These are phyloP conservation scores for Morpho deidamia DNA, from an alignment of 2,888 invertebrate genomes.

Conservation along the genomic window DNA sequence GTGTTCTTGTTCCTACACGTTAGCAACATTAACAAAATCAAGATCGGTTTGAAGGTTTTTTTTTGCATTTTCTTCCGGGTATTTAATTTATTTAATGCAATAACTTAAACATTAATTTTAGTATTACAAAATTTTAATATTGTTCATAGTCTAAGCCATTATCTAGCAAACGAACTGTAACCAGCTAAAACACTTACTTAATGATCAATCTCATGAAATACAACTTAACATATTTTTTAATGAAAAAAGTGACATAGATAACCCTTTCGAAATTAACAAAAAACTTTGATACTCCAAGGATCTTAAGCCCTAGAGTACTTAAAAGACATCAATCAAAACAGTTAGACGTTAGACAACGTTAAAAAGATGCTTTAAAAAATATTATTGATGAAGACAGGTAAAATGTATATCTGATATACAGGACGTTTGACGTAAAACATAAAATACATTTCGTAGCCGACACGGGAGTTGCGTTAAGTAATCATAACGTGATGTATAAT, in stretches of 20 bases:
- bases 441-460: slow-evolving; percentile 43
- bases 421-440: slow-evolving; percentile 29
- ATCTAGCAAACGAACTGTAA: too few species aligned
- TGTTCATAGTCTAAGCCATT: too few species aligned
- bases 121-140: too few species aligned
- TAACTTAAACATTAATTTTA: too few species aligned
- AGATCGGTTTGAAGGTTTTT: too few species aligned
- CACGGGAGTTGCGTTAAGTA: slow-evolving; percentile 35
- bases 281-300: slow-evolving; percentile 27
- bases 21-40: too few species aligned
- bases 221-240: not conserved
- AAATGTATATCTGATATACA: slow-evolving; percentile 41
- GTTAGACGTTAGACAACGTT: slow-evolving; percentile 57
- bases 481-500: too few species aligned
- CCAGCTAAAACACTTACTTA: too few species aligned
- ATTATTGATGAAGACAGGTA: slow-evolving; percentile 74
- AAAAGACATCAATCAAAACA: slow-evolving; percentile 63
- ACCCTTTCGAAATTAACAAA: slow-evolving; percentile 10
- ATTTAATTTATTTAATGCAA: too few species aligned
- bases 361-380: slow-evolving; percentile 56
- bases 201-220: too few species aligned
- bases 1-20: not conserved
- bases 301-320: slow-evolving; percentile 45
- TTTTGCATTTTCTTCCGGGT: too few species aligned
- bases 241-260: not conserved